Evolutionary conservation across 2,113 vertebrate species (phyloP).

Genomic region (Mormyrus iriodes): DNA sequence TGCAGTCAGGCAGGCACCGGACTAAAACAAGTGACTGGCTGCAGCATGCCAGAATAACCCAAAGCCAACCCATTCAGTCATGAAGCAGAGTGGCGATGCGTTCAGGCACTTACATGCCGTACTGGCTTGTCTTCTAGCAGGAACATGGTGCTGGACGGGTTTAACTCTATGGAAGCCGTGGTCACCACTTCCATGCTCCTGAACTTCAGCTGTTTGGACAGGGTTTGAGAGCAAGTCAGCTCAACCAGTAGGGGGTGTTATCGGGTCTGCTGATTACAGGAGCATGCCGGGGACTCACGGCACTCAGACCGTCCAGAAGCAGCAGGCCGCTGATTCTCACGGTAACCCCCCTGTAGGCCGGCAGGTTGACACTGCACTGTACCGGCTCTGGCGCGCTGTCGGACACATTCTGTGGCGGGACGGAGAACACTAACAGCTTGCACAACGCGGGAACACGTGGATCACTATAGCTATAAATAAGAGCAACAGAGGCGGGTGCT

Average conservation of each 20-base stretch:
- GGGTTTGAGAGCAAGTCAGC: not conserved
- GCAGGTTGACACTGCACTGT: conserved; percentile 59
- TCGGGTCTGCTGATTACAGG: not conserved
- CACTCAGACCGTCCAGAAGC: conserved; percentile 62
- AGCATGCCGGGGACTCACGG: conserved; percentile 49
- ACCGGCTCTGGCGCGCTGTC: conserved; percentile 65
- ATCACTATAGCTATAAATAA: not conserved
- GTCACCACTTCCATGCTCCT: conserved; percentile 44
- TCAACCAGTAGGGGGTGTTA: not conserved
- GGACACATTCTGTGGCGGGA: conserved; percentile 64
- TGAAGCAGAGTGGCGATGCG: not conserved
- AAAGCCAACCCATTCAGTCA: not conserved
- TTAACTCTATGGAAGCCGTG: conserved; percentile 40
- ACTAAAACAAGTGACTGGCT: conserved; percentile 19
- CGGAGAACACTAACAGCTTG: conserved; percentile 4
- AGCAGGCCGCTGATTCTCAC: conserved; percentile 61
- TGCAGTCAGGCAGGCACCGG: conserved; percentile 18
- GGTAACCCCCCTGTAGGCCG: conserved; percentile 56
- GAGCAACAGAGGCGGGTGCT: not conserved
- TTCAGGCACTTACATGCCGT: conserved; percentile 39
- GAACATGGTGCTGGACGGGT: conserved; percentile 41
- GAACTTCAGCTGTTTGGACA: conserved; percentile 40
- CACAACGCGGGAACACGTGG: not conserved
- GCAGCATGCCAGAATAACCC: not conserved
- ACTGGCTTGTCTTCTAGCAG: conserved; percentile 36